Percentiles rank a stretch among this genome's conserved stretches.
phyloP scores from a whole-genome alignment of 1,140 invertebrate species.

The Odontomachus brunneus region DNA sequence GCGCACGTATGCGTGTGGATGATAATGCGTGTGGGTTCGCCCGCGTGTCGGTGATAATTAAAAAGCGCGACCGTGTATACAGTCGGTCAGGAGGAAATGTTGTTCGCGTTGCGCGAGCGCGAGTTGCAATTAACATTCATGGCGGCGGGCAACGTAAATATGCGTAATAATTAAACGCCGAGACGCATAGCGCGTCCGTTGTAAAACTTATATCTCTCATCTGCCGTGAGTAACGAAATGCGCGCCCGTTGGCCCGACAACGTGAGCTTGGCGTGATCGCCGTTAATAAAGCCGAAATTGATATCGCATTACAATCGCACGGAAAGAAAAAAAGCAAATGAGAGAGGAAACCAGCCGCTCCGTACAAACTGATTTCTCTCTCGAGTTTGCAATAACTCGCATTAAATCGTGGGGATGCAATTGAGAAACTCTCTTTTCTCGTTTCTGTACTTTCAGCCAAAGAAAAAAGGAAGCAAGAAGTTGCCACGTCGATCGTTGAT shows the following conservation, averaged over 20 bases:
- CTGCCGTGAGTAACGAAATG: conserved; percentile 49
- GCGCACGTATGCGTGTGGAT: too few species aligned
- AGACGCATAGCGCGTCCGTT: conserved; percentile 30
- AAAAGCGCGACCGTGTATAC: conserved; percentile 43
- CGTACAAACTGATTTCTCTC: conserved; percentile 4
- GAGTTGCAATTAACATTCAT: conserved; percentile 60
- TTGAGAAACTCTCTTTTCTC: conserved; percentile 31
- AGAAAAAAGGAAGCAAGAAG: background rate
- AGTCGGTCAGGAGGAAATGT: conserved; percentile 50
- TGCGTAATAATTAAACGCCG: conserved; percentile 56
- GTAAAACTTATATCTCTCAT: conserved; percentile 41
- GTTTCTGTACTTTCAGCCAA: background rate
- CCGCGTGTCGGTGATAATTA: conserved; percentile 54
- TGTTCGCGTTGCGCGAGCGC: conserved; percentile 34
- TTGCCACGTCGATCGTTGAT: background rate
- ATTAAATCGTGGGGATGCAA: conserved; percentile 28
- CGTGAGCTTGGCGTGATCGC: conserved; percentile 21
- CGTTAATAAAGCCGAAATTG: conserved; percentile 50
- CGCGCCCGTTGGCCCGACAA: conserved; percentile 21
- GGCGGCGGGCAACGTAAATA: conserved; percentile 47
- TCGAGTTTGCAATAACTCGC: conserved; percentile 22
- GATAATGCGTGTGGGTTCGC: background rate
- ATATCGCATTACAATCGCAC: conserved; percentile 37
- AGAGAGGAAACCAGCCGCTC: background rate
- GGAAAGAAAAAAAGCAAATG: background rate